Evolutionary conservation across 2,113 vertebrate species (phyloP), one percentile per base, ranked within the genome.

Genomic region (Psammodynastes pulverulentus): DNA sequence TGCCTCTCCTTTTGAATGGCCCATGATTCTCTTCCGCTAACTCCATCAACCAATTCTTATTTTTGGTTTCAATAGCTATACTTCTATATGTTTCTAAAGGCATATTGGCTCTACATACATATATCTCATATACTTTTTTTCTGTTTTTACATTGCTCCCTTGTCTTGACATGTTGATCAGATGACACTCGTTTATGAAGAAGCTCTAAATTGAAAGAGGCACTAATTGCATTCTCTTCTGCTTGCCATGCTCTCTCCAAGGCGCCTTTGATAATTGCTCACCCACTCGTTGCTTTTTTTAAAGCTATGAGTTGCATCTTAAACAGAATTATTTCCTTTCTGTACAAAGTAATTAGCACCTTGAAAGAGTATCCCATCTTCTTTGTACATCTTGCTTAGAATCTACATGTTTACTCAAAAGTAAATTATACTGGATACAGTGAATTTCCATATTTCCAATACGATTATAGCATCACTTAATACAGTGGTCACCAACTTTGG

Each of bases 211-310:
- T 89, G 91, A 92, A 92, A 85, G 87, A 92, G 72, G 87, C 52
- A 85, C 13, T 89, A 92, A 92, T 89, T 92, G 79, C 79, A 92
- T 92, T 92, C 87, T 89, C 87, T 92, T 56, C 46, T 89, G 53
- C 87, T 89, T 85, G 46, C 52, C 85, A 23, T 56, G 72, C 23
- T 86, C 53, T 86, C 72, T 89, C 88, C 45, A 89, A 89, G 89
- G 87, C 19, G 53, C 89, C 52, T 85, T 92, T 89, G 23, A 79
- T 92, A 89, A 92, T 92, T 92, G 88, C 87, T 92, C 91, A 92
- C 87, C 91, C 87, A 92, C 91, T 58, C 87, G 21, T 86, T 92
- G 91, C 87, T 92, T 92, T 85, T 84, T 85, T 92, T 85, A 92
- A 92, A 92, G 91, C 52, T 84, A 56, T 89, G 88, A 89, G 72